Evolutionary conservation across 1,140 invertebrate species (phyloP).

Genomic region (Brachystomella parvula): DNA sequence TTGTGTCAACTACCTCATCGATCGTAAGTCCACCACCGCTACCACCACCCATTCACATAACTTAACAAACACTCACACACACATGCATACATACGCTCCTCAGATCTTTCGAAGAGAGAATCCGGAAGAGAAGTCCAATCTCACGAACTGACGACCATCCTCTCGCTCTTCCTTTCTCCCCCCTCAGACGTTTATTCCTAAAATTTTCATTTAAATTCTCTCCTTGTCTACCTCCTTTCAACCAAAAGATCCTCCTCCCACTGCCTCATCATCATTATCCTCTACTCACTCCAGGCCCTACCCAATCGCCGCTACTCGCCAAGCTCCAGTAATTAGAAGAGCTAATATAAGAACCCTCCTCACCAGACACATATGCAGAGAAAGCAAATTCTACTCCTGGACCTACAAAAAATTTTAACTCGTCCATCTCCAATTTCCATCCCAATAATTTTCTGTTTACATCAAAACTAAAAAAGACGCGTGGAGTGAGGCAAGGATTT

Average conservation of each 20-base stretch:
- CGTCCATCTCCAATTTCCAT: too few species aligned
- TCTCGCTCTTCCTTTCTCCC: too few species aligned
- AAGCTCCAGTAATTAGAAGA: neutral
- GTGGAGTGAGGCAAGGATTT: too few species aligned
- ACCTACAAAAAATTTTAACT: too few species aligned
- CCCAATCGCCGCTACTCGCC: neutral
- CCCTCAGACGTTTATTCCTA: conserved; percentile 7
- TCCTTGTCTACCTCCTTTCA: conserved; percentile 20
- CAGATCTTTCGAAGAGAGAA: too few species aligned
- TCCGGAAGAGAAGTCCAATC: too few species aligned
- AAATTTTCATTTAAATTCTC: conserved; percentile 23
- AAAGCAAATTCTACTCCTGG: too few species aligned
- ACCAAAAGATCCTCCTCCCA: conserved; percentile 9
- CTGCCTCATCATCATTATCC: conserved; percentile 21
- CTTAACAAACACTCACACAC: conserved; percentile 6
- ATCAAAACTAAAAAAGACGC: too few species aligned
- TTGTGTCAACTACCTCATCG: conserved; percentile 26
- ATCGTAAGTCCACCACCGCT: conserved; percentile 17
- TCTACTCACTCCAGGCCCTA: conserved; percentile 5
- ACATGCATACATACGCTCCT: neutral
- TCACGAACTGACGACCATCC: too few species aligned
- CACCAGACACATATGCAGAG: too few species aligned
- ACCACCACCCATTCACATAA: neutral
- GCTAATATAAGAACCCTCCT: too few species aligned
- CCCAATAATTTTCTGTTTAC: too few species aligned